Conservation (phyloP, 1,140 invertebrate species). For the Drosophila triauraria region DNA sequence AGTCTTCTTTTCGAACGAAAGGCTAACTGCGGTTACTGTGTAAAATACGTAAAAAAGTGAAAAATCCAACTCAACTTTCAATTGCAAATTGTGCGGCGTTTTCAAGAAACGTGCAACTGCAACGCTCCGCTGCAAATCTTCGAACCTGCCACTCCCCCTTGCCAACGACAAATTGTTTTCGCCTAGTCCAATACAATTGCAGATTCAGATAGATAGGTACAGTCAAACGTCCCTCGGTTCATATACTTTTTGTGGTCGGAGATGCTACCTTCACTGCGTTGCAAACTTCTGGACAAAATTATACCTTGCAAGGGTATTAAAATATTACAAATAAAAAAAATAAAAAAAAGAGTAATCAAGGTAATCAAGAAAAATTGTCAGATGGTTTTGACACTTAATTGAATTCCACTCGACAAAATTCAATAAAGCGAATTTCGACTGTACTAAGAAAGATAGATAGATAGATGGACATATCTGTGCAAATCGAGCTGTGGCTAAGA, state of each 20-base stretch:
- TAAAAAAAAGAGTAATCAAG: too few relatives aligned
- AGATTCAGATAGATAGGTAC: constrained; percentile 30
- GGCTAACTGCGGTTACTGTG: constrained; percentile 34
- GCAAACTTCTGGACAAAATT: too few relatives aligned
- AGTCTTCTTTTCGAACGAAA: constrained; percentile 69
- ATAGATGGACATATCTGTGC: constrained; percentile 20
- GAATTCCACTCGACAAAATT: not conserved
- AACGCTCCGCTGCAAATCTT: constrained; percentile 47
- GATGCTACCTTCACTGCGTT: too few relatives aligned
- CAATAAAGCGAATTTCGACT: not conserved
- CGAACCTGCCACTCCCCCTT: constrained; percentile 35
- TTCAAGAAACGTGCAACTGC: constrained; percentile 55
- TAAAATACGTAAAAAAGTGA: constrained; percentile 26
- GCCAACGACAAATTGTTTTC: constrained; percentile 73
- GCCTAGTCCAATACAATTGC: constrained; percentile 36
- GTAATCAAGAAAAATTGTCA: too few relatives aligned
- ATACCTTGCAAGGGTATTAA: too few relatives aligned
- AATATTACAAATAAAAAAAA: too few relatives aligned
- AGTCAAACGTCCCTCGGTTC: constrained; percentile 9
- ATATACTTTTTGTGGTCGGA: too few relatives aligned
- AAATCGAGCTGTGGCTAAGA: constrained; percentile 32
- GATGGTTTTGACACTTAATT: too few relatives aligned
- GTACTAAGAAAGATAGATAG: constrained; percentile 3
- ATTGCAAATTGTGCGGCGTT: constrained; percentile 62
- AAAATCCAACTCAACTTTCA: constrained; percentile 62